Conservation (phyloP, 2,797 vertebrate species). For the Molossus alvarezi region DNA sequence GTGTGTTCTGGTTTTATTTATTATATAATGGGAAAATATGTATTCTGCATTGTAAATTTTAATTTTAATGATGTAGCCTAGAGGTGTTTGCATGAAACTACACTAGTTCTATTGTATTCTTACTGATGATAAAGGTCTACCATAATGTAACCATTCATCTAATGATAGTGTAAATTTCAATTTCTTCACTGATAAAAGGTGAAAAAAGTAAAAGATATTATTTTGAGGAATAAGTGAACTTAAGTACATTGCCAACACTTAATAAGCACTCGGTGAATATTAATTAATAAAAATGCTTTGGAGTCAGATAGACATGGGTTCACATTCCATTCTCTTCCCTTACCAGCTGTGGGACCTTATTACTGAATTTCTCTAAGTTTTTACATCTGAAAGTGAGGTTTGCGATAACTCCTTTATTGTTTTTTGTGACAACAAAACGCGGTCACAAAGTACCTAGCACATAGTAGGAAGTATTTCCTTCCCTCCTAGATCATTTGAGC, state of each 20-base stretch:
- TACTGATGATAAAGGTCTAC: not conserved
- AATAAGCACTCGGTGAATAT: constrained; percentile 30
- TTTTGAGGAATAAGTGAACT: not conserved
- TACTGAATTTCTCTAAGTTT: not conserved
- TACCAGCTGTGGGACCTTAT: not conserved
- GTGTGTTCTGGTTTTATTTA: constrained; percentile 25
- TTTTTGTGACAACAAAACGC: not conserved
- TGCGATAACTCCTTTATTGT: not conserved
- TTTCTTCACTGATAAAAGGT: constrained; percentile 32
- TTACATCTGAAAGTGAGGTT: constrained; percentile 35
- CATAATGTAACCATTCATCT: not conserved
- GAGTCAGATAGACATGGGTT: not conserved
- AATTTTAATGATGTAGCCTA: constrained; percentile 33
- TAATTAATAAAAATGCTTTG: constrained; percentile 41
- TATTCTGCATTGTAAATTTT: constrained; percentile 12
- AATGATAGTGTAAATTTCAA: not conserved
- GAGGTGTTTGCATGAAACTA: constrained; percentile 35
- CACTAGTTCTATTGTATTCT: not conserved
- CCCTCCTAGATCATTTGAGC: not conserved
- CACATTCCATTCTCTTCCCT: constrained; percentile 5
- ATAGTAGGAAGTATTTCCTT: not conserved
- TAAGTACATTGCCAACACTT: constrained; percentile 8
- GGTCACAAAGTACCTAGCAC: not conserved
- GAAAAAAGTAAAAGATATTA: constrained; percentile 50
- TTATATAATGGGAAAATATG: constrained; percentile 46